Conservation (phyloP, 92 coral and sea anemone genomes). For the Epizoanthus rinbou region DNA sequence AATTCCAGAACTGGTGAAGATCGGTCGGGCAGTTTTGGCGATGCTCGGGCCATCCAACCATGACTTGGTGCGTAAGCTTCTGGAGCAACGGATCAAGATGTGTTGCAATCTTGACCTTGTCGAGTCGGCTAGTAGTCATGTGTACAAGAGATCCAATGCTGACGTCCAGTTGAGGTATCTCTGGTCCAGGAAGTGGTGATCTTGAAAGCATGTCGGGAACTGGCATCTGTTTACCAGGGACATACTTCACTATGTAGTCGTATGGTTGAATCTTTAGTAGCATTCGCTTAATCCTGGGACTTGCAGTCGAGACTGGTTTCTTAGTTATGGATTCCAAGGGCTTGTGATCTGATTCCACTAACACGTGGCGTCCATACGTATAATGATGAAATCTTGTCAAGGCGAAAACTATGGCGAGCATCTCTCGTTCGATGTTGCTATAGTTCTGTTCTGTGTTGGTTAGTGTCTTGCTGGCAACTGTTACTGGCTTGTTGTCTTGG, state of each 20-base stretch:
- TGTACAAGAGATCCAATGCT: conserved; percentile 8
- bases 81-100: not conserved
- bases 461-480: conserved; percentile 28
- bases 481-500: conserved; percentile 32
- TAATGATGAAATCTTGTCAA: conserved; percentile 21
- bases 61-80: conserved; percentile 8
- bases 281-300: conserved; percentile 13
- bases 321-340: conserved; percentile 24
- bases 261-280: conserved; percentile 9
- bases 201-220: conserved; percentile 22
- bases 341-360: conserved; percentile 30
- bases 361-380: conserved; percentile 25
- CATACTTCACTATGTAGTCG: conserved; percentile 28
- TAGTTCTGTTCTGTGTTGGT: conserved; percentile 29
- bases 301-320: conserved; percentile 17
- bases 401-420: conserved; percentile 29
- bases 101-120: not conserved
- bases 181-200: conserved; percentile 4
- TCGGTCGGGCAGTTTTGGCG: not conserved
- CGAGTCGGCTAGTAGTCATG: conserved; percentile 21
- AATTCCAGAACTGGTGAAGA: conserved; percentile 6
- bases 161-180: conserved; percentile 25
- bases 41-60: conserved; percentile 4
- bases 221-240: conserved; percentile 3
- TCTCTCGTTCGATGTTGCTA: conserved; percentile 30